Percentiles rank a stretch among this genome's conserved stretches.
Evolutionary conservation across 2,888 invertebrate species (phyloP).

Genomic region (Fragum whitleyi): DNA sequence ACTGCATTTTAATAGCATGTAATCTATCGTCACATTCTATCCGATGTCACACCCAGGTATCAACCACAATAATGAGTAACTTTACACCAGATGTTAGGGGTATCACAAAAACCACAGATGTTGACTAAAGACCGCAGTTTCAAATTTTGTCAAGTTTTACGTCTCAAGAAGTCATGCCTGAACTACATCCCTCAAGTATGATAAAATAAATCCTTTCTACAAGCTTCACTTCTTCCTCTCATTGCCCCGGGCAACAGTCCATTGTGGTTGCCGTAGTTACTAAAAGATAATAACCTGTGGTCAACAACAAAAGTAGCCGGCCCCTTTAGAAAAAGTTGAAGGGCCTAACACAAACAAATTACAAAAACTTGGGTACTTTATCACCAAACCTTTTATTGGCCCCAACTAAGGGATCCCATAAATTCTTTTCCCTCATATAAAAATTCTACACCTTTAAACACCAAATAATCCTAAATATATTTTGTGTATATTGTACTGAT

Average conservation of each 20-base stretch:
- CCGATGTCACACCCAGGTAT: not conserved
- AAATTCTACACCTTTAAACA: no score
- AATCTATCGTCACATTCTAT: no score
- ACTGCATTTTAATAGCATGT: no score
- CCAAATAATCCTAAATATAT: no score
- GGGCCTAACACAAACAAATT: conserved; percentile 46
- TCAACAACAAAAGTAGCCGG: conserved; percentile 7
- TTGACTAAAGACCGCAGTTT: conserved; percentile 14
- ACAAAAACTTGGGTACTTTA: conserved; percentile 34
- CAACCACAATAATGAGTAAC: conserved; percentile 12
- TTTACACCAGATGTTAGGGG: conserved; percentile 23
- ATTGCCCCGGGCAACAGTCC: conserved; percentile 23
- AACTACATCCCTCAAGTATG: conserved; percentile 19
- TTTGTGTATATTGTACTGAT: no score
- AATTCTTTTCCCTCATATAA: not conserved
- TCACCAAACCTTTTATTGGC: conserved; percentile 10
- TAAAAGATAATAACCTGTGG: conserved; percentile 31
- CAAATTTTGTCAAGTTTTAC: conserved; percentile 17
- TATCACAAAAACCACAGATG: conserved; percentile 26
- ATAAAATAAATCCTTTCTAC: conserved; percentile 10
- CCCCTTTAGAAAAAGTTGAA: conserved; percentile 33
- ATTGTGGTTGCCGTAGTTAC: conserved; percentile 30
- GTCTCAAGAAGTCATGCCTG: conserved; percentile 17
- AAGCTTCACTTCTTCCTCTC: conserved; percentile 27
- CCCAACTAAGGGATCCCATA: conserved; percentile 9